Conservation (phyloP, 92 coral and sea anemone species). For the Nematostella vectensis region DNA sequence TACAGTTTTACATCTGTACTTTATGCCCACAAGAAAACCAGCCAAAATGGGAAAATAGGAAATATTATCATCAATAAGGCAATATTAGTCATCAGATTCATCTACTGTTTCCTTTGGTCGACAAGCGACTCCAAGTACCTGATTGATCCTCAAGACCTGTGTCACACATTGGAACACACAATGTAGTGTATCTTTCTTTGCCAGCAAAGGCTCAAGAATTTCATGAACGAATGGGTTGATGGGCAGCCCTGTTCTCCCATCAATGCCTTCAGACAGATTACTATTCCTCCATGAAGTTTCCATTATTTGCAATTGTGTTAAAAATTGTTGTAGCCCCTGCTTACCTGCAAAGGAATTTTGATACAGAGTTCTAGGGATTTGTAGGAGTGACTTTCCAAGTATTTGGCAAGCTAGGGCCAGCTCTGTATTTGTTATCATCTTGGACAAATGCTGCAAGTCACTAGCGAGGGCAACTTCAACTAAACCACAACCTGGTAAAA, state of each 20-base stretch:
- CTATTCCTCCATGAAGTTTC: conserved; percentile 37
- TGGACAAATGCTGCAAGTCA: conserved; percentile 26
- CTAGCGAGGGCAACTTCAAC: conserved; percentile 53
- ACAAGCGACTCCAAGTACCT: conserved; percentile 33
- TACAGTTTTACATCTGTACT: no score
- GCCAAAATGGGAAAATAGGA: no score
- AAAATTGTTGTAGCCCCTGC: conserved; percentile 18
- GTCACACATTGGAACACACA: conserved; percentile 56
- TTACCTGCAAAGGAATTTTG: conserved; percentile 38
- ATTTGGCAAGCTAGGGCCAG: conserved; percentile 41
- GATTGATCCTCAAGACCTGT: conserved; percentile 64
- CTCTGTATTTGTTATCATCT: conserved; percentile 10
- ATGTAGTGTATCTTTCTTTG: conserved; percentile 42
- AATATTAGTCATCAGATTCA: no score
- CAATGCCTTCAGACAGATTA: conserved; percentile 39
- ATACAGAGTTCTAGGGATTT: conserved; percentile 53
- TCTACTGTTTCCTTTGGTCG: background rate
- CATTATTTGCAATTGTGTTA: conserved; percentile 24
- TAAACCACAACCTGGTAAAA: conserved; percentile 73
- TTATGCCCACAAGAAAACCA: no score
- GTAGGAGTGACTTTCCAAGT: conserved; percentile 52
- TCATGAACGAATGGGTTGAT: conserved; percentile 28
- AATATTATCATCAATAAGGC: no score
- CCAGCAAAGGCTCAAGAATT: conserved; percentile 56
- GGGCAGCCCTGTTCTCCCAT: conserved; percentile 37